These are phyloP conservation scores for Zoanthus gigantus DNA, from an alignment of 92 coral and sea anemone genomes.

Conservation along the genomic window DNA sequence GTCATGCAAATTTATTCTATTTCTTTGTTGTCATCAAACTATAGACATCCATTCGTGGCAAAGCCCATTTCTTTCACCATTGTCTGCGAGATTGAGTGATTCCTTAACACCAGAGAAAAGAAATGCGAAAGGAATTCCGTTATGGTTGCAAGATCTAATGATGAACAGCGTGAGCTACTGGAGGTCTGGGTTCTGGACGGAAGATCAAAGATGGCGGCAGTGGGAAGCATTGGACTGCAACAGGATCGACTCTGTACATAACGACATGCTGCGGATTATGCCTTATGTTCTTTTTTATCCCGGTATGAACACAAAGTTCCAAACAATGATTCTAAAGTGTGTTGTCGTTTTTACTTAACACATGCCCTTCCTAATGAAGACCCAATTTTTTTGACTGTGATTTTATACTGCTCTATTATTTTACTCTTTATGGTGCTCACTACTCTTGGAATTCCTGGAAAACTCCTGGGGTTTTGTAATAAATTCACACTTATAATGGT, in stretches of 20 bases:
- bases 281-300: slow-evolving; percentile 86
- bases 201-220: slow-evolving; percentile 86
- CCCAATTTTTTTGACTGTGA: too few relatives aligned
- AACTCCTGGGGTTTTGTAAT: too few relatives aligned
- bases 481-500: too few relatives aligned
- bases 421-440: too few relatives aligned
- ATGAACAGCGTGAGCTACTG: slow-evolving; percentile 83
- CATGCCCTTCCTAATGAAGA: too few relatives aligned
- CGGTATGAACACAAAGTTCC: slow-evolving; percentile 53
- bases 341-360: background rate
- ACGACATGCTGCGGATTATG: slow-evolving; percentile 84
- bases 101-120: slow-evolving; percentile 36
- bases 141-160: slow-evolving; percentile 80
- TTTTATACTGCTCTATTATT: too few relatives aligned
- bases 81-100: slow-evolving; percentile 17
- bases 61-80: slow-evolving; percentile 49
- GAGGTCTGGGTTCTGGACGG: slow-evolving; percentile 94
- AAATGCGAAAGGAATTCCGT: slow-evolving; percentile 68
- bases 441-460: too few relatives aligned
- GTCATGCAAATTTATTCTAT: background rate
- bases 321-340: background rate
- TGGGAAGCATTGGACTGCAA: slow-evolving; percentile 93
- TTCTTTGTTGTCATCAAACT: background rate
- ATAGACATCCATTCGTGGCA: slow-evolving; percentile 74
- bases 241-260: slow-evolving; percentile 87